Evolutionary conservation across 1,140 invertebrate genomes (phyloP).

Genomic region (Heliconius nattereri): DNA sequence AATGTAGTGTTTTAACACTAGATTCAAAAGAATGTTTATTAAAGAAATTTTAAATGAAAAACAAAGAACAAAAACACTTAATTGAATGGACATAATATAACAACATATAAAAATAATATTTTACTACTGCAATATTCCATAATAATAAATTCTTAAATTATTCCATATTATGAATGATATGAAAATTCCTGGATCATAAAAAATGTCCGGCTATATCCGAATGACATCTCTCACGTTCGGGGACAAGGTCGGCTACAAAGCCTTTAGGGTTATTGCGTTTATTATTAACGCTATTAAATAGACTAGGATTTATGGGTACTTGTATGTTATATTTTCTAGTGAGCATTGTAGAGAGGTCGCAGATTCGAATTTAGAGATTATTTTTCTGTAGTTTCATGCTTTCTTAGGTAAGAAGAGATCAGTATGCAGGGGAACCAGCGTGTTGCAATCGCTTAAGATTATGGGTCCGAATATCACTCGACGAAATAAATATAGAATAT

Average conservation of each 20-base stretch:
- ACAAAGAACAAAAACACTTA: not conserved
- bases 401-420: too few species aligned
- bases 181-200: conserved; percentile 7
- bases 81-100: not conserved
- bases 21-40: too few species aligned
- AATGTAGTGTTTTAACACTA: too few species aligned
- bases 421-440: too few species aligned
- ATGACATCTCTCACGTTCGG: conserved; percentile 8
- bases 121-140: not conserved
- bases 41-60: not conserved
- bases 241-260: conserved; percentile 12
- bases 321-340: not conserved
- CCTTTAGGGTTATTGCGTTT: conserved; percentile 12
- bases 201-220: conserved; percentile 1
- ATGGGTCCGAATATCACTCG: too few species aligned
- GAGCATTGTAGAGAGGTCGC: not conserved
- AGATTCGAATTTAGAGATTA: too few species aligned
- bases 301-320: not conserved
- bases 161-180: conserved; percentile 6
- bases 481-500: too few species aligned
- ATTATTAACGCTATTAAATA: conserved; percentile 12
- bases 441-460: too few species aligned
- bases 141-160: conserved; percentile 1
- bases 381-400: too few species aligned
- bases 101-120: not conserved